Evolutionary conservation across 2,888 invertebrate species (phyloP).

Genomic region (Eupelmus urozonus): DNA sequence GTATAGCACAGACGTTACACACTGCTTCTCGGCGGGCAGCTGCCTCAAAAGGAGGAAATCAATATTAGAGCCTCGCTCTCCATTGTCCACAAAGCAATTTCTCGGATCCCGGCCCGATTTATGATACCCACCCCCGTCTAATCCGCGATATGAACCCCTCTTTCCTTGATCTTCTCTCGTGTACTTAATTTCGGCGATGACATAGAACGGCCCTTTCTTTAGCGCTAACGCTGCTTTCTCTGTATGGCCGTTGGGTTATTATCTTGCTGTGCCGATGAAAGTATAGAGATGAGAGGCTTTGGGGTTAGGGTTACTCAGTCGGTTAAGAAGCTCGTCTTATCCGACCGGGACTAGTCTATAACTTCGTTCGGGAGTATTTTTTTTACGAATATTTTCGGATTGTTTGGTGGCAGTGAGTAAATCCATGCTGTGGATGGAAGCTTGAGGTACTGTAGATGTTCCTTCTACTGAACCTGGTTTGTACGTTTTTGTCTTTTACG

Average conservation of each 20-base stretch:
- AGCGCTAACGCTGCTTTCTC: not conserved
- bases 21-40: too few relatives aligned
- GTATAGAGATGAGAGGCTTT: too few relatives aligned
- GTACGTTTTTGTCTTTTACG: too few relatives aligned
- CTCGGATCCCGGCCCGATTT: constrained; percentile 43
- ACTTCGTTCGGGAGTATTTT: too few relatives aligned
- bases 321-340: too few relatives aligned
- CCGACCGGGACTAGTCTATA: too few relatives aligned
- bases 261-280: not conserved
- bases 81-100: constrained; percentile 53
- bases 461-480: too few relatives aligned
- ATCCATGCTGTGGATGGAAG: too few relatives aligned
- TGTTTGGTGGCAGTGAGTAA: too few relatives aligned
- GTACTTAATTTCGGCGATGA: constrained; percentile 40
- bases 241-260: not conserved
- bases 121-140: constrained; percentile 28
- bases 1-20: not conserved
- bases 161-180: constrained; percentile 29
- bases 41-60: not conserved
- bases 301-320: too few relatives aligned
- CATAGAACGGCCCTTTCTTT: not conserved
- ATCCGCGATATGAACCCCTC: constrained; percentile 40
- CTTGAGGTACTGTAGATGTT: too few relatives aligned
- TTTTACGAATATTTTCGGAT: too few relatives aligned
- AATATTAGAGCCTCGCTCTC: constrained; percentile 15